Base-by-base conservation (phyloP, 2,888 invertebrate species). In the Hofmannophila pseudospretella region DNA sequence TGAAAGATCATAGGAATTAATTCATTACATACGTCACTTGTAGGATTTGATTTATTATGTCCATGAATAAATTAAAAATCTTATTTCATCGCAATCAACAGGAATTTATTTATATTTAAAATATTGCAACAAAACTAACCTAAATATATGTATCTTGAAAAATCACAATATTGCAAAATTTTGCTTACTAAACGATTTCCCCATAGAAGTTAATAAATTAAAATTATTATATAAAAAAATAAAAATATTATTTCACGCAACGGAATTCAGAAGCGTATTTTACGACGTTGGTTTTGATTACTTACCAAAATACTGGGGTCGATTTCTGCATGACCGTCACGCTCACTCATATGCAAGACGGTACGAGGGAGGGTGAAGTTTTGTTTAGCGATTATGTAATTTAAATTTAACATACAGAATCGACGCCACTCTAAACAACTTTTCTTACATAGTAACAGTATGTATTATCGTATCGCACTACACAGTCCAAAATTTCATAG, bases 131-230 rank as follows among this genome's bases (percentile, higher is more conserved):
- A 23, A 41, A 32, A 32, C 35, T 32, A 32, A n/a, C 20, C 32
- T 36, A 23, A 37, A 40, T 34, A 41, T 38, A 40, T 47, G 41
- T 33, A 26, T 44, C 43, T 41, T 47, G 44, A 37, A 47, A 41
- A 34, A 50, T 49, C 45, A 44, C 44, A 42, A 38, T 31, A 36
- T 38, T 44, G 37, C n/a, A 11, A 27, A 16, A n/a, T n/a, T n/a
- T n/a, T n/a, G n/a, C 39, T 35, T 28, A 32, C 32, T 37, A 42
- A 40, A 41, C 38, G 28, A 34, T 36, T 38, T 40, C 32, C 33
- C 38, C 29, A 27, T 40, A 34, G 16, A 39, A 36, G 37, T 32
- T 12, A n/a, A 35, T 38, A 39, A 27, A 27, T 38, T 30, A 32
- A 22, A 32, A 29, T 38, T 36, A 37, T 16, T 30, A 33, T 26